A percentile compares a stretch with the other conserved stretches of the same genome.
These are phyloP conservation scores for Agelaius phoeniceus DNA, from an alignment of 2,113 vertebrate genomes.

Conservation along the genomic window DNA sequence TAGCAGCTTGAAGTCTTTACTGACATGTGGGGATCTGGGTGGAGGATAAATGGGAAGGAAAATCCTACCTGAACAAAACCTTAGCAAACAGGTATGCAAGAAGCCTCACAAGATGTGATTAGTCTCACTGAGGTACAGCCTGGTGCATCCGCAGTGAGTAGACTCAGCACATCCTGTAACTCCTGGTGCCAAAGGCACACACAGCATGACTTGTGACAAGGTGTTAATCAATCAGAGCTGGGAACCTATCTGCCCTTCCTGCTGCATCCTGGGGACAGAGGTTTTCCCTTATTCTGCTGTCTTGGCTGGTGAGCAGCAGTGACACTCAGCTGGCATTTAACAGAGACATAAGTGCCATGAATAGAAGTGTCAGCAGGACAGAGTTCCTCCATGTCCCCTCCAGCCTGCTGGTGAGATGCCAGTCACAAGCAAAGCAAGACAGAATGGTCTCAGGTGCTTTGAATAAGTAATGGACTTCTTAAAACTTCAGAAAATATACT, in stretches of 20 bases:
- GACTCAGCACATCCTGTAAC: background rate
- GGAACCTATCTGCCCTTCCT: background rate
- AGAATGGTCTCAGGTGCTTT: background rate
- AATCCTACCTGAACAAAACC: background rate
- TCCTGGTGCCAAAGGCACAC: background rate
- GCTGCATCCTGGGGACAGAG: background rate
- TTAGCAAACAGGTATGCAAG: background rate
- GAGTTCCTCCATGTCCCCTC: background rate
- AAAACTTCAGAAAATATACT: background rate
- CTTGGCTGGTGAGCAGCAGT: background rate
- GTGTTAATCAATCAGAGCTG: background rate
- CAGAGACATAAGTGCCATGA: background rate
- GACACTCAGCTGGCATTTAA: constrained; percentile 5
- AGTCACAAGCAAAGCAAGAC: background rate
- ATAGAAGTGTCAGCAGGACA: background rate
- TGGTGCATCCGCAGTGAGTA: background rate
- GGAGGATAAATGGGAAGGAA: background rate
- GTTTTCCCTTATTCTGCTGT: background rate
- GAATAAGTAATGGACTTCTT: background rate
- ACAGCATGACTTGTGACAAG: background rate
- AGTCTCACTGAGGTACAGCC: background rate
- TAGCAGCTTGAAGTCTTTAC: background rate
- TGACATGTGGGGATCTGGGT: background rate
- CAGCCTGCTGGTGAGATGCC: background rate
- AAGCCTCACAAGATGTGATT: background rate